Evolutionary conservation across 2,888 invertebrate genomes (phyloP).

Genomic region (Galerucella pusilla): DNA sequence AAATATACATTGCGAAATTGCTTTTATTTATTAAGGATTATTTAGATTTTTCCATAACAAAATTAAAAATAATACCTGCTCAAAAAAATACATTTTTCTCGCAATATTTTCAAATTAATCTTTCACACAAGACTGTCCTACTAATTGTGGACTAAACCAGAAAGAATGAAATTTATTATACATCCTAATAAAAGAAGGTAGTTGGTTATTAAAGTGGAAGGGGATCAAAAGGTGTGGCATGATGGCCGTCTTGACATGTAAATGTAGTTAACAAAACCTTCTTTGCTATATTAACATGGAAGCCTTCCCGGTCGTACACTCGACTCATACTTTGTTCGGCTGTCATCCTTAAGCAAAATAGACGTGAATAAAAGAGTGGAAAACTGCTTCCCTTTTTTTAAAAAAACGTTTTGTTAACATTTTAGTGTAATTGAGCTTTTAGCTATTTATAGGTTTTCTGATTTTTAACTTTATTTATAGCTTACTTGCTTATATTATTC

Average conservation of each 20-base stretch:
- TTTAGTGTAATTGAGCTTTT: background rate
- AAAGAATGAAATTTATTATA: background rate
- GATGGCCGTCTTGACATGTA: slow-evolving; percentile 57
- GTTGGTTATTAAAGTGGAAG: slow-evolving; percentile 36
- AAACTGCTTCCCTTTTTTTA: slow-evolving; percentile 24
- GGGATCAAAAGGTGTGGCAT: slow-evolving; percentile 46
- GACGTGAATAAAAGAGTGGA: slow-evolving; percentile 15
- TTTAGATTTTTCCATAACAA: too few species aligned
- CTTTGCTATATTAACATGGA: slow-evolving; percentile 57
- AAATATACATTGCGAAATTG: too few species aligned
- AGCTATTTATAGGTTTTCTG: background rate
- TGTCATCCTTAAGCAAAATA: slow-evolving; percentile 33
- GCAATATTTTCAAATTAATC: too few species aligned
- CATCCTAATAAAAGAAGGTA: slow-evolving; percentile 13
- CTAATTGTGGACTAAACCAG: background rate
- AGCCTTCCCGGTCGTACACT: slow-evolving; percentile 58
- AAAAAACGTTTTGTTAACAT: background rate
- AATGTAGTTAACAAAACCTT: slow-evolving; percentile 57
- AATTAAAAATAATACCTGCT: too few species aligned
- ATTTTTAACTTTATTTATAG: slow-evolving; percentile 7
- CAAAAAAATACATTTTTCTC: too few species aligned
- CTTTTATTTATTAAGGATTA: too few species aligned
- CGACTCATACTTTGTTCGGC: slow-evolving; percentile 37
- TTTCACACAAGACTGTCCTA: too few species aligned
- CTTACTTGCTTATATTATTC: too few species aligned